These are phyloP conservation scores for Percopsis omiscomaycus DNA, from an alignment of 2,797 vertebrate species.

Conservation along the genomic window DNA sequence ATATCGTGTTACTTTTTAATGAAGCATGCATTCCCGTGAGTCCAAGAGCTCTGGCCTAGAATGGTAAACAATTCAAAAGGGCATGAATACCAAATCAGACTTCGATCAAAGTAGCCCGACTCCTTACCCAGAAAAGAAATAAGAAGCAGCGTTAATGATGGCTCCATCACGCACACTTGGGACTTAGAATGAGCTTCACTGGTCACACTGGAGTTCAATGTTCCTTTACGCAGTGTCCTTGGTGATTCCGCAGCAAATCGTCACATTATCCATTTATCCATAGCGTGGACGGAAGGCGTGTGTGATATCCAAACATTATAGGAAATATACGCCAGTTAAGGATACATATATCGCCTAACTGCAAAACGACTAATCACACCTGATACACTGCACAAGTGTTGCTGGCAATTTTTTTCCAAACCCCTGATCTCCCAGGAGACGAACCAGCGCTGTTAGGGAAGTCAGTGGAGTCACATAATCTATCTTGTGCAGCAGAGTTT, in stretches of 20 bases:
- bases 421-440: background rate
- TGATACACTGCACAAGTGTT: background rate
- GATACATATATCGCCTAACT: background rate
- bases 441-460: no score
- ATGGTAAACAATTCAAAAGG: background rate
- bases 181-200: constrained; percentile 7
- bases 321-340: background rate
- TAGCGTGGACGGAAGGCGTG: constrained; percentile 26
- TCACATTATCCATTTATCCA: constrained; percentile 44
- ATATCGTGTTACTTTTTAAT: background rate
- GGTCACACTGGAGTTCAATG: constrained; percentile 10
- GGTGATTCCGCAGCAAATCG: constrained; percentile 39
- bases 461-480: background rate
- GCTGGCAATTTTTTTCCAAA: background rate
- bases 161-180: constrained; percentile 44
- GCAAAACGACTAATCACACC: background rate
- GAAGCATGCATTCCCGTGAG: background rate
- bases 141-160: constrained; percentile 40
- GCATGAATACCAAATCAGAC: background rate
- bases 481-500: background rate
- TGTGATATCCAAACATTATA: constrained; percentile 40
- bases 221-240: constrained; percentile 42
- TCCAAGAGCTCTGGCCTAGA: background rate
- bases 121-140: constrained; percentile 59
- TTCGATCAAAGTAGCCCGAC: no score